phyloP scores from a whole-genome alignment of 2,113 vertebrate genomes.

The Nycticryphes semicollaris region DNA sequence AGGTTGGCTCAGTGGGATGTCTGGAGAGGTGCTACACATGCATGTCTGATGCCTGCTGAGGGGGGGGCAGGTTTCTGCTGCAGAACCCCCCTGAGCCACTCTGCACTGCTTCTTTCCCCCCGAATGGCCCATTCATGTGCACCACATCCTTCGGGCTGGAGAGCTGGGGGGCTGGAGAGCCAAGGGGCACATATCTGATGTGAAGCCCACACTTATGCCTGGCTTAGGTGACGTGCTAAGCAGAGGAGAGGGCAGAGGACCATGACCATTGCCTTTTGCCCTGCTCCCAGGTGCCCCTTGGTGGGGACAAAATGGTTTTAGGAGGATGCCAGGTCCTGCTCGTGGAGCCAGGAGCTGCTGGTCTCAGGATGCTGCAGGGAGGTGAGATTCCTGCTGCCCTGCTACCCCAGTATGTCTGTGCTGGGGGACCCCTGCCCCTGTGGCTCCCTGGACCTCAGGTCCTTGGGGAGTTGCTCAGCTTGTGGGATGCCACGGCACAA shows the following conservation, averaged over 20 bases:
- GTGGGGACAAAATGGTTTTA: background rate
- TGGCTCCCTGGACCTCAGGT: background rate
- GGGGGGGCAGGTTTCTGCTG: fast-evolving
- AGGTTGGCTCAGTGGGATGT: background rate
- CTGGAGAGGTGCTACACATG: background rate
- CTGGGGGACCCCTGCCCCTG: fast-evolving
- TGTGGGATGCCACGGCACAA: background rate
- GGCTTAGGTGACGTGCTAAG: fast-evolving
- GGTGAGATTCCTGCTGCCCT: background rate
- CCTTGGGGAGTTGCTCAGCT: background rate
- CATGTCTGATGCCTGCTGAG: fast-evolving
- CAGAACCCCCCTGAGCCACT: background rate
- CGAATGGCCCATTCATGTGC: fast-evolving
- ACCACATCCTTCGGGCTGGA: background rate
- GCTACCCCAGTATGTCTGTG: fast-evolving
- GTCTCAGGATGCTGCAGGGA: background rate
- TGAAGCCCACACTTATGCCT: background rate
- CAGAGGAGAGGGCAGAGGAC: background rate
- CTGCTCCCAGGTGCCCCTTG: background rate
- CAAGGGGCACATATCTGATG: fast-evolving
- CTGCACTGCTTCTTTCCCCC: background rate
- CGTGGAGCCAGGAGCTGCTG: background rate
- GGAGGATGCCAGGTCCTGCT: background rate
- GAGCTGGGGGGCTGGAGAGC: background rate
- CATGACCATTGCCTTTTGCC: fast-evolving